Evolutionary conservation across 2,113 vertebrate genomes (phyloP), one percentile per base, ranked within the genome.

Genomic region (Canis aureus): DNA sequence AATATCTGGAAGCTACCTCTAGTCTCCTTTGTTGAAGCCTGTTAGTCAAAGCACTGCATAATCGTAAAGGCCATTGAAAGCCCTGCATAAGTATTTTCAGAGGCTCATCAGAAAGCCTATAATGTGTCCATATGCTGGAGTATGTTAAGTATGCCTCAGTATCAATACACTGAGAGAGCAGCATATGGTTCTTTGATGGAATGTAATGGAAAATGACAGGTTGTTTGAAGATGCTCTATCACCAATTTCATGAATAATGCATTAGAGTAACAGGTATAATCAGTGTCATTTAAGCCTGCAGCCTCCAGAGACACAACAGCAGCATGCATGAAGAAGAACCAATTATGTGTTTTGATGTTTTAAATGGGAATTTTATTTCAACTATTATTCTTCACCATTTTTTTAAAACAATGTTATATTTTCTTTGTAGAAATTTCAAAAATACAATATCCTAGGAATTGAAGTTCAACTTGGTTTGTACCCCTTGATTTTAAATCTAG

Each of bases 191-290:
- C 98, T 98, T 98, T 99, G 99, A 99, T 98, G 99, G 98, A 98
- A 99, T 97, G 97, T 99, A 99, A 99, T 99, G 98, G 98, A 98
- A 99, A 99, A 99, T 98, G 99, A 99, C 99, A 99, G 98, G 96
- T 96, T 98, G 98, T 98, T 99, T 99, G 98, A 99, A 99, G 98
- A 99, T 98, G 97, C 94, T 98, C 98, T 98, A 96, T 98, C 98
- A 97, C 97, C 98, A 96, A 96, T 97, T 60, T 98, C 92, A 99
- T 99, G 99, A 99, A 99, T 99, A 99, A 99, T 99, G 98, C 98
- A 99, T 98, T 89, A 95, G 92, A 91, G 97, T 98, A 98, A 98
- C 98, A 99, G 99, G 99, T 99, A 98, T 98, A 98, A 98, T 99
- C 99, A 99, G 99, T 98, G 97, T 98, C 98, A 99, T 99, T 99